Evolutionary conservation across 2,797 vertebrate species (phyloP), one percentile per base, ranked within the genome.

Genomic region (Bovichtus variegatus): DNA sequence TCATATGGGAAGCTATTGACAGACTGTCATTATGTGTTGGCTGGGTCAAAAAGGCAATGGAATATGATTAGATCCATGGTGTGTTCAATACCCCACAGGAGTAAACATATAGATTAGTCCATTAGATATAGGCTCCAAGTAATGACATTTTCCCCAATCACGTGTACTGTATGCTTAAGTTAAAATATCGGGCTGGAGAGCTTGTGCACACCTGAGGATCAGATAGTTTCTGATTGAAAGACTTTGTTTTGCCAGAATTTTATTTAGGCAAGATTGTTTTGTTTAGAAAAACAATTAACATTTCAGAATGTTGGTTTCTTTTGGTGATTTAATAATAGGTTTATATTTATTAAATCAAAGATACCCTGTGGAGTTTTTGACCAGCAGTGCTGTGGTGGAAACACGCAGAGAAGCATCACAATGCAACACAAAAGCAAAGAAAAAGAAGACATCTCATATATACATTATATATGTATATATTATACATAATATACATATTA

Each of bases 1-100:
- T 81, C 82, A 76, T 63, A 63, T 43, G 78, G 77, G 73, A 80
- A 83, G 63, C 71, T 79, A 86, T 89, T 40, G 87, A 85, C 54
- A 9, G 58, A 51, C 61, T 73, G 63, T 80, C 81, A 51, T 61
- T 64, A 82, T 84, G 54, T 79, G 93, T 86, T n/a, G 55, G 40
- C 64, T 9, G 36, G 80, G 80, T 85, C 82, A 77, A 67, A 75
- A 61, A 72, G 81, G 49, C 74, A 65, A 75, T 76, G 61, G 27
- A 70, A 82, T 53, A 80, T 83, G 82, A 91, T 87, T 81, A 73
- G 55, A 74, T 85, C 79, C 66, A 69, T 12, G 19, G 51, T 55
- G 65, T 64, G 46, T 34, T 88, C 60, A 34, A 71, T 83, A 84
- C 80, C 66, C 27, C 74, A n/a, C 70, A n/a, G 34, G 49, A 55